Evolutionary conservation across 2,113 vertebrate species (phyloP).

Genomic region (Vulpes vulpes): DNA sequence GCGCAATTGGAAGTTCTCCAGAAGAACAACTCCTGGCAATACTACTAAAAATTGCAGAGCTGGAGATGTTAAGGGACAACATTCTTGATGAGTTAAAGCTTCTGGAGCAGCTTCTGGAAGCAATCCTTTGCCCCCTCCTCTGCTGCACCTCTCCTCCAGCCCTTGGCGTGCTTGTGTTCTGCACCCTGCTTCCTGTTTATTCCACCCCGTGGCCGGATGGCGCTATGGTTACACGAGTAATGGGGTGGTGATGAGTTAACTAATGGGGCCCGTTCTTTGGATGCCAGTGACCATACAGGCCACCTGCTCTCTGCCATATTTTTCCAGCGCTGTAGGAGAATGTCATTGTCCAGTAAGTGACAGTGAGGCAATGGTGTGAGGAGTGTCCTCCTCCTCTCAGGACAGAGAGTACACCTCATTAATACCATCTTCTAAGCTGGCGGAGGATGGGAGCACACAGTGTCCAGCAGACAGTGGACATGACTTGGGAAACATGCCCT

Average conservation of each 20-base stretch:
- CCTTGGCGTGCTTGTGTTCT: fast-evolving
- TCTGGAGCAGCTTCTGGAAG: neutral
- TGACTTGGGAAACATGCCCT: fast-evolving
- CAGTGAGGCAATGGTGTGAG: fast-evolving
- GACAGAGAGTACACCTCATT: fast-evolving
- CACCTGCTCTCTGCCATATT: fast-evolving
- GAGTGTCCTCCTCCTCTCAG: neutral
- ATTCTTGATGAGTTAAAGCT: neutral
- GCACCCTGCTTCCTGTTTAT: neutral
- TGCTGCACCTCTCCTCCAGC: fast-evolving
- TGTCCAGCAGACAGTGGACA: fast-evolving
- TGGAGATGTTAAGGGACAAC: neutral
- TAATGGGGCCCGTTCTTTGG: fast-evolving
- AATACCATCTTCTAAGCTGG: fast-evolving
- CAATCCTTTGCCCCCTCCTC: fast-evolving
- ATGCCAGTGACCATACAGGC: fast-evolving
- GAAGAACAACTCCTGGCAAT: neutral
- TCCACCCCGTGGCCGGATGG: neutral
- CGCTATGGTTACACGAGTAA: neutral
- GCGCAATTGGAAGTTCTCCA: neutral
- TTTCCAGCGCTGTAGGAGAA: neutral
- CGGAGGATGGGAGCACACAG: neutral
- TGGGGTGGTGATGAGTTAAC: neutral
- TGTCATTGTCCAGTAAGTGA: fast-evolving
- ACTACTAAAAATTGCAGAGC: neutral